phyloP scores from a whole-genome alignment of 35 echinoderm and acorn worm species.

The Stichopus chloronotus region DNA sequence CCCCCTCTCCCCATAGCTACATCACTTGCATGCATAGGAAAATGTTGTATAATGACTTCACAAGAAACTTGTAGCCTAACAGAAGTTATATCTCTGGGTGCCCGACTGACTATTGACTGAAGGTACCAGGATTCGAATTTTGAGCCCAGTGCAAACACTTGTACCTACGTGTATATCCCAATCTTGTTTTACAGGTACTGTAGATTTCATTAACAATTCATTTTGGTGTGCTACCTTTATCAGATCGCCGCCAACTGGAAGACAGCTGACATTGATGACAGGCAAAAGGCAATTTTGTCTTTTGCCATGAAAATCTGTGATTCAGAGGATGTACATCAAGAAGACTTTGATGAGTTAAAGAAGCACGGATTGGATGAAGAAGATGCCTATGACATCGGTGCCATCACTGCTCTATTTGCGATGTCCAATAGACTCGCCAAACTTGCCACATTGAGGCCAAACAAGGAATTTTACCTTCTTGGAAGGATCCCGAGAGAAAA shows the following conservation, averaged over 20 bases:
- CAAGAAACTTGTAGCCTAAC: too few species aligned
- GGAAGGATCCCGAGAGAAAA: conserved; percentile 86
- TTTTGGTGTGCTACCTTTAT: too few species aligned
- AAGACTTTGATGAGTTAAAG: conserved; percentile 75
- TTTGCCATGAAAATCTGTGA: conserved; percentile 94
- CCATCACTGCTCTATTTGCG: conserved; percentile 86
- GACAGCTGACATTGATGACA: conserved; percentile 77
- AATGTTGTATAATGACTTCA: too few species aligned
- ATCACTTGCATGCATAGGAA: too few species aligned
- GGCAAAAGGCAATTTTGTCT: conserved; percentile 81
- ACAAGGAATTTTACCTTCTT: conserved; percentile 89
- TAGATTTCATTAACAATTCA: too few species aligned
- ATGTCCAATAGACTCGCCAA: conserved; percentile 93
- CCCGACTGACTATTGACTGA: too few species aligned
- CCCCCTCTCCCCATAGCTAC: too few species aligned
- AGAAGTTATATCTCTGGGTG: too few species aligned
- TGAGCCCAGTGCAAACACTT: too few species aligned
- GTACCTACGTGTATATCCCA: too few species aligned
- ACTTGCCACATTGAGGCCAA: conserved; percentile 77
- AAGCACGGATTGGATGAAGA: conserved; percentile 89
- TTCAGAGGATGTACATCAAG: conserved; percentile 64
- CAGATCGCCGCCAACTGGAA: conserved; percentile 87
- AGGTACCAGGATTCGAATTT: too few species aligned
- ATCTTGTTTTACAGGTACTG: too few species aligned
- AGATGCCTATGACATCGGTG: conserved; percentile 91